Evolutionary conservation across 2,797 vertebrate genomes (phyloP).

Genomic region (Anas georgica): DNA sequence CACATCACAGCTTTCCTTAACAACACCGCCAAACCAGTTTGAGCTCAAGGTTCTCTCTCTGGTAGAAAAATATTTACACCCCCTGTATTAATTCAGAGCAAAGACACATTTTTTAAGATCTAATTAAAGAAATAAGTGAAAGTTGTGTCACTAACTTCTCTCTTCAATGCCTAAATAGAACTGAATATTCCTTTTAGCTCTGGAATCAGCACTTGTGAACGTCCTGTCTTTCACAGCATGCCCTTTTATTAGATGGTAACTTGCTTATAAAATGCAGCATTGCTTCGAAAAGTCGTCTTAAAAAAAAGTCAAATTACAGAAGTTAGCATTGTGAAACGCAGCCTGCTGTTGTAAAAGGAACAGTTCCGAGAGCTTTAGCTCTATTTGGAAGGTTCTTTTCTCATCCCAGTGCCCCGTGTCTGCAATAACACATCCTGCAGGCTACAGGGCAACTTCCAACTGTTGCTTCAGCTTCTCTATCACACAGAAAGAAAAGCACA

Average conservation of each 20-base stretch:
- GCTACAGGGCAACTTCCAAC: background rate
- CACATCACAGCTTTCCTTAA: background rate
- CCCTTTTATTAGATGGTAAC: background rate
- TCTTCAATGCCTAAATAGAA: too few relatives aligned
- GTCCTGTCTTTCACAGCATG: background rate
- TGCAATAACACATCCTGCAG: background rate
- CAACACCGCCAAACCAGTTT: background rate
- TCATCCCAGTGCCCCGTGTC: accelerated
- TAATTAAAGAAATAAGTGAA: background rate
- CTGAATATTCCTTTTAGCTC: background rate
- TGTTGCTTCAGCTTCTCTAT: background rate
- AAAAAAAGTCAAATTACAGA: background rate
- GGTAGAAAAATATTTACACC: background rate
- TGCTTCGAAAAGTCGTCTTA: background rate
- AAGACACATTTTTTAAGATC: background rate
- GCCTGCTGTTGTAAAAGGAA: background rate
- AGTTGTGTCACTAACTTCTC: background rate
- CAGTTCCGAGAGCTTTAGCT: too few relatives aligned
- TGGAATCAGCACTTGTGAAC: background rate
- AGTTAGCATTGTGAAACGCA: background rate
- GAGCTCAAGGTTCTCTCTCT: background rate
- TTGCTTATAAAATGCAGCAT: background rate
- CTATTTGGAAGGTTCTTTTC: background rate
- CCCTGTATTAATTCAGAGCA: background rate
- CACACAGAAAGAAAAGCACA: accelerated